Conservation (phyloP, 92 coral and sea anemone genomes). For the Blastomussa wellsi region DNA sequence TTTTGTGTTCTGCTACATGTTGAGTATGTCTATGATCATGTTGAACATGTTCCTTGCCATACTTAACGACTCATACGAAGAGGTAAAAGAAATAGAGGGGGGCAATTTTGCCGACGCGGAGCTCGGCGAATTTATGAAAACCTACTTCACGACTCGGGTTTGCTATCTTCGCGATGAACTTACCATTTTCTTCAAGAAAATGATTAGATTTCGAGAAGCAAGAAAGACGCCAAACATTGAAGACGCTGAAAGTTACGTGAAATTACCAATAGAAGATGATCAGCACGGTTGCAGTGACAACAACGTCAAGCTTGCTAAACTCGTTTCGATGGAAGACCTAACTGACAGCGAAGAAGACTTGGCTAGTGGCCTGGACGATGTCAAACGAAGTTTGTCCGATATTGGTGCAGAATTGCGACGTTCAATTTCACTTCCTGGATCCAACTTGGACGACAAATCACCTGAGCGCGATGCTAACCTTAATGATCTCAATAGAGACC, state of each 20-base stretch:
- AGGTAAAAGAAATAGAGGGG: conserved; percentile 48
- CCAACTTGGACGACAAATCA: not conserved
- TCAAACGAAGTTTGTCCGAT: conserved; percentile 51
- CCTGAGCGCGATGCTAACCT: not conserved
- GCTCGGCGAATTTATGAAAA: conserved; percentile 69
- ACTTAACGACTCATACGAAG: conserved; percentile 76
- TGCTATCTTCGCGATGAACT: conserved; percentile 46
- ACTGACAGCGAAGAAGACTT: conserved; percentile 30
- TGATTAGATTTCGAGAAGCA: conserved; percentile 22
- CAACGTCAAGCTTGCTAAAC: conserved; percentile 31
- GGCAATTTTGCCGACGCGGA: conserved; percentile 62
- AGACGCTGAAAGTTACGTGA: conserved; percentile 34
- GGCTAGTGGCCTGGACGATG: conserved; percentile 24
- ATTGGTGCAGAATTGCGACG: conserved; percentile 59
- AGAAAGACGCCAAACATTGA: conserved; percentile 17
- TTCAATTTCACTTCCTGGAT: conserved; percentile 33
- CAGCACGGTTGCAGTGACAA: conserved; percentile 24
- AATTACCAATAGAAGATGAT: conserved; percentile 33
- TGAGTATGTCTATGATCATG: conserved; percentile 80
- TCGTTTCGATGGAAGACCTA: conserved; percentile 52
- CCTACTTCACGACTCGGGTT: conserved; percentile 54
- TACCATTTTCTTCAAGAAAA: conserved; percentile 40
- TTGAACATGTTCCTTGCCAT: conserved; percentile 90
- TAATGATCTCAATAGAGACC: conserved; percentile 31
- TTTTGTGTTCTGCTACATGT: conserved; percentile 74